Evolutionary conservation across 1,140 invertebrate species (phyloP).

Genomic region (Drosophila tani): DNA sequence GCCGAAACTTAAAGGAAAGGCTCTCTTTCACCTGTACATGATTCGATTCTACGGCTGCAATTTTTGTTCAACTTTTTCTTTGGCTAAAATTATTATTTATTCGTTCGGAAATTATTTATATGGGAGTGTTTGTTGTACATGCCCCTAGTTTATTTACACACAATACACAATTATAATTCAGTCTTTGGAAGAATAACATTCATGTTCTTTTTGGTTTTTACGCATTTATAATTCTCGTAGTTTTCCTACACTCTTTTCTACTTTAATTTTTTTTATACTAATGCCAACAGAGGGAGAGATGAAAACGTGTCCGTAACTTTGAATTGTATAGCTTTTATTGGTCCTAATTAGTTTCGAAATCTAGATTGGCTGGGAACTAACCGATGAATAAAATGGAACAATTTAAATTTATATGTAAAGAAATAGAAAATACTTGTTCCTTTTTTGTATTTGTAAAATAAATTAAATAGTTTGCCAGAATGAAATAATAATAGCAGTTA

Average conservation of each 20-base stretch:
- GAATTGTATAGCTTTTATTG: slow-evolving; percentile 19
- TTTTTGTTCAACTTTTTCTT: slow-evolving; percentile 9
- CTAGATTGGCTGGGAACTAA: neutral
- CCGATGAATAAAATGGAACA: neutral
- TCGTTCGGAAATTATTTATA: slow-evolving; percentile 16
- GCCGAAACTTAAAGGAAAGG: slow-evolving; percentile 16
- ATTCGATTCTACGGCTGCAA: slow-evolving; percentile 26
- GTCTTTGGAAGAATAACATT: slow-evolving; percentile 83
- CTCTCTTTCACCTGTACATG: slow-evolving; percentile 33
- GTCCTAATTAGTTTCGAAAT: slow-evolving; percentile 41
- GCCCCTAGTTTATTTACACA: slow-evolving; percentile 73
- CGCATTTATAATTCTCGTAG: slow-evolving; percentile 21
- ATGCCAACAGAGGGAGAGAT: slow-evolving; percentile 26
- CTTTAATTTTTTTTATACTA: slow-evolving; percentile 21
- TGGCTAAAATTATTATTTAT: slow-evolving; percentile 39
- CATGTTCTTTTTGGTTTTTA: slow-evolving; percentile 63
- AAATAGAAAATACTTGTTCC: neutral
- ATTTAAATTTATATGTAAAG: neutral
- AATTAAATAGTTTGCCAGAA: too few species aligned
- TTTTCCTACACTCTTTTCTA: slow-evolving; percentile 32
- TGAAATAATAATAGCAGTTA: too few species aligned
- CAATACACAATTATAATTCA: slow-evolving; percentile 79
- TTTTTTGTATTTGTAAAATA: neutral
- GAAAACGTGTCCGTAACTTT: slow-evolving; percentile 11
- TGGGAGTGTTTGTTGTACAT: slow-evolving; percentile 26